These are phyloP conservation scores for Icerya purchasi DNA, from an alignment of 2,888 invertebrate species.

Conservation along the genomic window DNA sequence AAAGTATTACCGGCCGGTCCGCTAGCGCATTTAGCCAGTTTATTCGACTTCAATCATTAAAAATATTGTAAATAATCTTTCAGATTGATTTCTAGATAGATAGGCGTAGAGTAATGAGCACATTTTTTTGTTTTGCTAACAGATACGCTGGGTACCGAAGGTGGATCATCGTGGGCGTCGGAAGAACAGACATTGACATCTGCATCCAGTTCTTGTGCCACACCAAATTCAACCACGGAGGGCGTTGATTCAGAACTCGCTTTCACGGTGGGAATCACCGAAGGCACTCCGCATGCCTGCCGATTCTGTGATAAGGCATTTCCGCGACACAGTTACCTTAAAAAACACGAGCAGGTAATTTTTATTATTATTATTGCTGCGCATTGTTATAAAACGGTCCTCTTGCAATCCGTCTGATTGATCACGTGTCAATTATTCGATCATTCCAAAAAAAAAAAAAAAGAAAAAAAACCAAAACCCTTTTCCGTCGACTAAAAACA, in stretches of 20 bases:
- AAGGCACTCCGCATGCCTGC: conserved; percentile 67
- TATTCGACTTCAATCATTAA: no score
- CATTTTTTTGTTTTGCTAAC: no score
- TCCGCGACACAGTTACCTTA: conserved; percentile 62
- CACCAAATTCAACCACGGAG: conserved; percentile 35
- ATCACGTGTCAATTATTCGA: no score
- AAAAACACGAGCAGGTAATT: conserved; percentile 75
- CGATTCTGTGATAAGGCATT: conserved; percentile 83
- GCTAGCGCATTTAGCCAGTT: no score
- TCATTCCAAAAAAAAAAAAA: no score
- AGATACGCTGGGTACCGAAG: conserved; percentile 45
- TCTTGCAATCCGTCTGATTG: no score
- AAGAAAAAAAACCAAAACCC: no score
- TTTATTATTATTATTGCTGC: neutral
- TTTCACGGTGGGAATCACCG: conserved; percentile 43
- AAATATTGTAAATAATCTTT: no score
- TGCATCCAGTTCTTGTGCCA: conserved; percentile 35
- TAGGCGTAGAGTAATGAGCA: no score
- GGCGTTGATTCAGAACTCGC: conserved; percentile 36
- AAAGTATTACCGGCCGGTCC: no score
- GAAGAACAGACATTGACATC: conserved; percentile 33
- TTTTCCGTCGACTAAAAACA: no score
- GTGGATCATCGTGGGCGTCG: conserved; percentile 43
- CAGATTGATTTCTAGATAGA: no score
- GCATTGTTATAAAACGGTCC: neutral